Conservation (phyloP, 2,797 vertebrate species). For the Sebastes hubbsi region DNA sequence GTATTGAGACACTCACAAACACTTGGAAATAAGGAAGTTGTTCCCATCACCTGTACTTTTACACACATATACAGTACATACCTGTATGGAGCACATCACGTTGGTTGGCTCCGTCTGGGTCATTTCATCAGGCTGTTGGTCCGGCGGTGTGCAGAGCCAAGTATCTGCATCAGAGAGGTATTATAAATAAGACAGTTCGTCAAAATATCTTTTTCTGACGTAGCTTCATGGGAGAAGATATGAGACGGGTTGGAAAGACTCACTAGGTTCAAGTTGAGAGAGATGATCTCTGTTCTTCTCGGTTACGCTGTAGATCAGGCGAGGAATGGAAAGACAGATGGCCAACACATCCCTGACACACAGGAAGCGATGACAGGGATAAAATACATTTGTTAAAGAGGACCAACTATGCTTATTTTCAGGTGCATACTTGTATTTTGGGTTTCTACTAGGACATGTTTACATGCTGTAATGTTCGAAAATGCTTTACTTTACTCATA, state of each 20-base stretch:
- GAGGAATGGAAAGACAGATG: slow-evolving; percentile 69
- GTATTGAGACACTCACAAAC: background rate
- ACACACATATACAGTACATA: slow-evolving; percentile 25
- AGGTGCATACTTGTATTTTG: no score
- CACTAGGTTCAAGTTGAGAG: slow-evolving; percentile 67
- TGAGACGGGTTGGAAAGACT: slow-evolving; percentile 39
- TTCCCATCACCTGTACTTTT: background rate
- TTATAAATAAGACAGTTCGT: background rate
- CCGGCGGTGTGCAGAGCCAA: slow-evolving; percentile 70
- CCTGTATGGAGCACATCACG: slow-evolving; percentile 84
- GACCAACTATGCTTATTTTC: no score
- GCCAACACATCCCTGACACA: slow-evolving; percentile 72
- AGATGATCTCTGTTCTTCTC: slow-evolving; percentile 37
- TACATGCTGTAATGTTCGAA: no score
- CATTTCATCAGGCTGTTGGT: slow-evolving; percentile 58
- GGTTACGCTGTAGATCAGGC: slow-evolving; percentile 58
- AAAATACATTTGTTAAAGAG: no score
- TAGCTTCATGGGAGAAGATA: background rate
- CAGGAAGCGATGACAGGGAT: background rate
- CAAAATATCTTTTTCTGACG: background rate
- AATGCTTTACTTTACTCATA: no score
- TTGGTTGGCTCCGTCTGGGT: slow-evolving; percentile 41
- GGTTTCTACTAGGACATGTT: no score
- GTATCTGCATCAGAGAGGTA: slow-evolving; percentile 61
- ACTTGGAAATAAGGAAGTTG: background rate